A percentile compares a stretch with the other conserved stretches of the same genome.
phyloP scores from a whole-genome alignment of 2,888 invertebrate species.

The Mimachlamys varia region DNA sequence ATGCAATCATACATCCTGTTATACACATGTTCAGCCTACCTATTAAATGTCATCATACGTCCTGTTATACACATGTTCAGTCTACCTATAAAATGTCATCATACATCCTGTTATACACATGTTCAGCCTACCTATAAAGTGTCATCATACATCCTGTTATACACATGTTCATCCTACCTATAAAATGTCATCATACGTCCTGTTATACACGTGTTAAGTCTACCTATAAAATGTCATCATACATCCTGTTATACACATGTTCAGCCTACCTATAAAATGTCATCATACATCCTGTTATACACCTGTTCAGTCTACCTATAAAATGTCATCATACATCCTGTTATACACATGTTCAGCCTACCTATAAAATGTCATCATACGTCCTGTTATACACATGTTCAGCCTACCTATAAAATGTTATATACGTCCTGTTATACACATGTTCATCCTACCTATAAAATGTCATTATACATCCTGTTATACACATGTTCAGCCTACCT shows the following conservation, averaged over 20 bases:
- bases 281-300: conserved; percentile 98
- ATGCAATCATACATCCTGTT: conserved; percentile 98
- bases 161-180: conserved; percentile 93
- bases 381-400: conserved; percentile 97
- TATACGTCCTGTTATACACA: conserved; percentile 97
- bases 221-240: conserved; percentile 99
- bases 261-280: conserved; percentile 97
- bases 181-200: conserved; percentile 99
- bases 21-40: conserved; percentile 97
- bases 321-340: conserved; percentile 98
- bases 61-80: conserved; percentile 97
- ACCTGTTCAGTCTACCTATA: conserved; percentile 96
- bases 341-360: conserved; percentile 96
- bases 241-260: conserved; percentile 96
- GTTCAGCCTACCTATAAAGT: conserved; percentile 96
- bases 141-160: conserved; percentile 98
- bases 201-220: conserved; percentile 97
- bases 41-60: conserved; percentile 97
- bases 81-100: conserved; percentile 99
- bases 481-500: conserved; percentile 95
- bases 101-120: conserved; percentile 97
- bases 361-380: conserved; percentile 99
- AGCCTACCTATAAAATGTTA: conserved; percentile 97
- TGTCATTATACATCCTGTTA: conserved; percentile 98
- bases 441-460: conserved; percentile 98